Percentiles rank a stretch among this genome's conserved stretches.
Conservation (phyloP, 2,113 vertebrate species). For the Grantiella picta region DNA sequence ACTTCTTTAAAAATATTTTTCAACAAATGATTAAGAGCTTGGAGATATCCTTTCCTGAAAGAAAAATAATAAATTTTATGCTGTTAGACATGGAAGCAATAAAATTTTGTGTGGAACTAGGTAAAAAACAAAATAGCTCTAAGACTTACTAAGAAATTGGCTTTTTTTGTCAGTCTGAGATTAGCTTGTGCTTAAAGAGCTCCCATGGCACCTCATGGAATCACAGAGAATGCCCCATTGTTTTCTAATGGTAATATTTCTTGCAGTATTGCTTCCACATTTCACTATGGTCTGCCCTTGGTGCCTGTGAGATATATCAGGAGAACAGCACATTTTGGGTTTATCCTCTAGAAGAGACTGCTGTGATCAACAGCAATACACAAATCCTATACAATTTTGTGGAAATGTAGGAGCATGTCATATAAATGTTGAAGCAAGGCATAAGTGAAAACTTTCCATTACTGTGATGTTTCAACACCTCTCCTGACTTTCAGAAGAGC, state of each 20-base stretch:
- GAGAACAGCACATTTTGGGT: not conserved
- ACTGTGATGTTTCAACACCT: not conserved
- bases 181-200: not conserved
- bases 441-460: not conserved
- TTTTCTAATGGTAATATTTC: not conserved
- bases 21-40: not conserved
- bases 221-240: not conserved
- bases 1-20: not conserved
- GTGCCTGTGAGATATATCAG: not conserved
- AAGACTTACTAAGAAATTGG: not conserved
- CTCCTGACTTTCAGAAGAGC: not conserved
- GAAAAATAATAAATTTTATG: not conserved
- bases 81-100: not conserved
- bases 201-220: not conserved
- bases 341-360: not conserved
- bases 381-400: not conserved
- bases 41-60: not conserved
- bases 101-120: not conserved
- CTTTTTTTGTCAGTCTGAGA: not conserved
- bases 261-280: not conserved
- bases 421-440: not conserved
- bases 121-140: not conserved
- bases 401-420: rapidly evolving
- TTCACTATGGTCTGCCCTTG: not conserved
- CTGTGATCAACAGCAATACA: not conserved